Percentiles rank a stretch among this genome's conserved stretches.
These are phyloP conservation scores for Pogonocichla stellata DNA, from an alignment of 2,113 vertebrate genomes.

Conservation along the genomic window DNA sequence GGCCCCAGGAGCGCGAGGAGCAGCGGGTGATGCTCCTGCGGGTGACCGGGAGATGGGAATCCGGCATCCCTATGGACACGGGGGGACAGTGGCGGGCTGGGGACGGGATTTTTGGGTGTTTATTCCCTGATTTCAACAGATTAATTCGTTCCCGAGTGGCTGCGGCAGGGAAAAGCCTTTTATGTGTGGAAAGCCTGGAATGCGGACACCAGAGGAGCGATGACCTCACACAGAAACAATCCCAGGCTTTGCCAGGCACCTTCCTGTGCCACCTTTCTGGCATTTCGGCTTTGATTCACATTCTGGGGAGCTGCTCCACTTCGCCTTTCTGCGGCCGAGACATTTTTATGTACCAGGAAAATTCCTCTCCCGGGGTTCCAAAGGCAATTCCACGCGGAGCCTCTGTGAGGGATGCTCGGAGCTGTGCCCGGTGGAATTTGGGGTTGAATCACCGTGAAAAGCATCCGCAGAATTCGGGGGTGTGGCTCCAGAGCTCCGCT, in stretches of 20 bases:
- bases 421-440: background rate
- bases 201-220: accelerated
- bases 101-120: background rate
- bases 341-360: background rate
- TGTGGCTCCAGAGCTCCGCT: background rate
- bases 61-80: accelerated
- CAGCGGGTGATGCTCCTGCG: background rate
- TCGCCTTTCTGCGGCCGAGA: background rate
- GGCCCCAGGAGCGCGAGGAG: background rate
- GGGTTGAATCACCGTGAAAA: slow-evolving; percentile 25
- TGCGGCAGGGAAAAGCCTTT: background rate
- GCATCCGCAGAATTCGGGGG: slow-evolving; percentile 41
- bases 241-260: background rate
- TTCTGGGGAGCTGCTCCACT: background rate
- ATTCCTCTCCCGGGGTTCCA: background rate
- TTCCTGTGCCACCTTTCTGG: background rate
- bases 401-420: background rate
- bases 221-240: background rate
- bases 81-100: accelerated
- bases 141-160: background rate
- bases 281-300: background rate
- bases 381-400: background rate
- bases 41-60: background rate
- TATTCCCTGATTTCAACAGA: background rate
- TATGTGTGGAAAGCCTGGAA: background rate